Conservation (phyloP, 2,888 invertebrate species). For the Drosophila setosimentum region DNA sequence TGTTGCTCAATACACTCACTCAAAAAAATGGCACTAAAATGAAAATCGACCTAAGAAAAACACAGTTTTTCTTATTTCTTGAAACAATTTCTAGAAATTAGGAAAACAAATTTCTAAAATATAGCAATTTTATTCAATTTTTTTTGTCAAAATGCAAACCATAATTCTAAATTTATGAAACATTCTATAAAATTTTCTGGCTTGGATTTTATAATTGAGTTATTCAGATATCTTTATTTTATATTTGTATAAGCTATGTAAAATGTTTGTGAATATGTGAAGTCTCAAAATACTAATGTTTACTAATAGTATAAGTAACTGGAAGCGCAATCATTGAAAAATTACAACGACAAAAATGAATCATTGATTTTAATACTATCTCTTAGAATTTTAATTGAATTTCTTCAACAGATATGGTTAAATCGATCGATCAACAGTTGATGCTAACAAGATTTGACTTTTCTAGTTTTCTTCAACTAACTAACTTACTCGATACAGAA, state of each 20-base stretch:
- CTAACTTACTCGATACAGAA: background rate
- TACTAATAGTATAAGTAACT: background rate
- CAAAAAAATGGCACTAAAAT: too few relatives aligned
- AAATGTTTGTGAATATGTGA: background rate
- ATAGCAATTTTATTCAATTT: too few relatives aligned
- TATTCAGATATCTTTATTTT: background rate
- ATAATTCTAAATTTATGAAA: too few relatives aligned
- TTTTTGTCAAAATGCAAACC: too few relatives aligned
- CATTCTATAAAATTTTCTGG: too few relatives aligned
- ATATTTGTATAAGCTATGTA: background rate
- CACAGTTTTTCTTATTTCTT: too few relatives aligned
- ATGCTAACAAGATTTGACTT: background rate
- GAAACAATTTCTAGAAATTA: too few relatives aligned
- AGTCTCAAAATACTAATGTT: too few relatives aligned
- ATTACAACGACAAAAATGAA: background rate
- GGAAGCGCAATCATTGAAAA: background rate
- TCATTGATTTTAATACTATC: background rate
- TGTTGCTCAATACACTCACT: background rate
- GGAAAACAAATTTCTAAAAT: too few relatives aligned
- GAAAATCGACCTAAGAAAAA: too few relatives aligned
- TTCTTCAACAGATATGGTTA: background rate
- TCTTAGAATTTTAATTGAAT: background rate
- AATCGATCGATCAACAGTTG: background rate
- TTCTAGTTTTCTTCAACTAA: background rate
- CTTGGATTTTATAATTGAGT: too few relatives aligned